Percentiles rank a stretch among this genome's conserved stretches.
phyloP scores from a whole-genome alignment of 2,888 invertebrate species.

The Sinohyriopsis cumingii region DNA sequence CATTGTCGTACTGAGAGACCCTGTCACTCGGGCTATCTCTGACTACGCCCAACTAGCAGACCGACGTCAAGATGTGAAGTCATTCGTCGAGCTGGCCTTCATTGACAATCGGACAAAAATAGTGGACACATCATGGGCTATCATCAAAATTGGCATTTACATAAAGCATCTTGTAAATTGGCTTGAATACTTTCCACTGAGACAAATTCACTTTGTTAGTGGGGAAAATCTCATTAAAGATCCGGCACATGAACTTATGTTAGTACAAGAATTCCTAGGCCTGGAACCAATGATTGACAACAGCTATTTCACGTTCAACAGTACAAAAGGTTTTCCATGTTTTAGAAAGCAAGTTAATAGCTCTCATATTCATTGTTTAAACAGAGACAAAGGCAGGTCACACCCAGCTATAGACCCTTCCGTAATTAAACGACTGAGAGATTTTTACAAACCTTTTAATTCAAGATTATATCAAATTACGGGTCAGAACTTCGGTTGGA shows the following conservation, averaged over 20 bases:
- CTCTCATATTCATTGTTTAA: slow-evolving; percentile 72
- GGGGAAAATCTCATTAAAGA: slow-evolving; percentile 90
- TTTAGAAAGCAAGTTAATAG: slow-evolving; percentile 72
- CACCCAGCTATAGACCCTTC: slow-evolving; percentile 71
- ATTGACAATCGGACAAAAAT: slow-evolving; percentile 82
- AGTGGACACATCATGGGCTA: slow-evolving; percentile 87
- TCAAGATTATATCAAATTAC: slow-evolving; percentile 73
- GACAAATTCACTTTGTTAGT: slow-evolving; percentile 88
- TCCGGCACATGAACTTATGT: slow-evolving; percentile 89
- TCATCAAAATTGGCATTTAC: slow-evolving; percentile 85
- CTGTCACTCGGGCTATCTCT: slow-evolving; percentile 91
- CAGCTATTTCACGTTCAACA: slow-evolving; percentile 93
- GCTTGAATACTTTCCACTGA: slow-evolving; percentile 87
- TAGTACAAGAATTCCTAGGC: slow-evolving; percentile 90
- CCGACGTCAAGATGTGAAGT: slow-evolving; percentile 54
- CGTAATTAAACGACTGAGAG: slow-evolving; percentile 66
- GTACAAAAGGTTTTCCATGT: slow-evolving; percentile 93
- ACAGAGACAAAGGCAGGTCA: slow-evolving; percentile 73
- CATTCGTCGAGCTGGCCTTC: slow-evolving; percentile 67
- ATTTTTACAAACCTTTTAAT: slow-evolving; percentile 74
- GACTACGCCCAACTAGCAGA: slow-evolving; percentile 87
- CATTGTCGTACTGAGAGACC: slow-evolving; percentile 90
- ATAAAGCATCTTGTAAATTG: slow-evolving; percentile 87
- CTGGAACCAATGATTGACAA: slow-evolving; percentile 87
- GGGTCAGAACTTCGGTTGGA: slow-evolving; percentile 73